A percentile compares a stretch with the other conserved stretches of the same genome.
Conservation (phyloP, 2,888 invertebrate genomes). For the Carpatolechia fugitivella region DNA sequence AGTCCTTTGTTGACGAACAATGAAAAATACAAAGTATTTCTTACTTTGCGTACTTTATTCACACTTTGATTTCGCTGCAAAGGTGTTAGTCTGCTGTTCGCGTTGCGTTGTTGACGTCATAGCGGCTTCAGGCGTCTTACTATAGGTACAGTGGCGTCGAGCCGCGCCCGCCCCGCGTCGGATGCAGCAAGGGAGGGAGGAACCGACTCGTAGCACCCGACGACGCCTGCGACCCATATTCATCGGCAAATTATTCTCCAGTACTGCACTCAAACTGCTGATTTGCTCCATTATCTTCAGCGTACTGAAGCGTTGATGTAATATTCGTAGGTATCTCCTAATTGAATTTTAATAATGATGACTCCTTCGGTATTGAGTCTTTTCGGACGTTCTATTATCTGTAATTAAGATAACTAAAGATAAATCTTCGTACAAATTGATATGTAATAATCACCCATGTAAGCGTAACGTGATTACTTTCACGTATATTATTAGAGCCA, state of each 20-base stretch:
- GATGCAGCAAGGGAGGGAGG: slow-evolving; percentile 40
- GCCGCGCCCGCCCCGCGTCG: slow-evolving; percentile 27
- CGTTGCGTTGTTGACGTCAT: slow-evolving; percentile 1
- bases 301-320: slow-evolving; percentile 46
- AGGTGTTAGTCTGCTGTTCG: background rate
- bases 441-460: slow-evolving; percentile 26
- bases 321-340: slow-evolving; percentile 35
- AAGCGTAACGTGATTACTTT: slow-evolving; percentile 15
- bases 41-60: no score
- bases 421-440: slow-evolving; percentile 1
- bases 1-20: no score
- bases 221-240: slow-evolving; percentile 52
- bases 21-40: no score
- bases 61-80: background rate
- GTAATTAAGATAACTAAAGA: background rate
- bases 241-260: slow-evolving; percentile 57
- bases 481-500: slow-evolving; percentile 8
- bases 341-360: slow-evolving; percentile 20
- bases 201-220: slow-evolving; percentile 23
- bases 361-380: background rate
- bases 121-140: background rate
- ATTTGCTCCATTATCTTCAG: slow-evolving; percentile 63
- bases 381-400: background rate
- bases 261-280: slow-evolving; percentile 63
- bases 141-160: slow-evolving; percentile 21